phyloP scores from a whole-genome alignment of 2,113 vertebrate species.

The Silurus asotus region DNA sequence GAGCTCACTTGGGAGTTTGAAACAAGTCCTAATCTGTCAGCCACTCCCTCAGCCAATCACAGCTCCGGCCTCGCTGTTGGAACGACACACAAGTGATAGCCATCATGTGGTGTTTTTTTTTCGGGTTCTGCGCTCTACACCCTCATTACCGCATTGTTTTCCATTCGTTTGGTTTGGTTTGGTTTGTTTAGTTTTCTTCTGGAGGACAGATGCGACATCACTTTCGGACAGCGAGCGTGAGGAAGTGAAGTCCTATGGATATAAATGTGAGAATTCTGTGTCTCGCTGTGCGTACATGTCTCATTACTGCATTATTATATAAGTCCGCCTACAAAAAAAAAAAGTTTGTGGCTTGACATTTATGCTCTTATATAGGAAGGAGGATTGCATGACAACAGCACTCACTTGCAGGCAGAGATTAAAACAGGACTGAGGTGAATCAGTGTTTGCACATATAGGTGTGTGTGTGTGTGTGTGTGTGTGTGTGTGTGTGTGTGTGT shows the following conservation, averaged over 20 bases:
- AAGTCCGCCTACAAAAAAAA: slow-evolving; percentile 41
- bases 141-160: slow-evolving; percentile 32
- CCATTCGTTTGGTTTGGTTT: no score
- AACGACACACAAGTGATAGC: slow-evolving; percentile 44
- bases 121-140: slow-evolving; percentile 3
- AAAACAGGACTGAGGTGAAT: not conserved
- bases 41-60: slow-evolving; percentile 61
- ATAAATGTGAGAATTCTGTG: slow-evolving; percentile 27
- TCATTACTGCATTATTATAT: slow-evolving; percentile 50
- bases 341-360: slow-evolving; percentile 9
- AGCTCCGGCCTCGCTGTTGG: slow-evolving; percentile 51
- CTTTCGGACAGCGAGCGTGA: slow-evolving; percentile 22
- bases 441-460: no score
- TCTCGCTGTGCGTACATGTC: slow-evolving; percentile 27
- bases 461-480: not conserved
- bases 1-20: slow-evolving; percentile 4
- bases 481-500: not conserved
- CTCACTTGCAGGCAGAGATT: not conserved
- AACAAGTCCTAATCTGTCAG: slow-evolving; percentile 62
- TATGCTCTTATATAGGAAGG: slow-evolving; percentile 1
- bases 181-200: slow-evolving; percentile 2
- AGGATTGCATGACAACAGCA: slow-evolving; percentile 12
- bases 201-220: slow-evolving; percentile 3
- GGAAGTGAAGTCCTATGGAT: slow-evolving; percentile 12
- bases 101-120: slow-evolving; percentile 14